Evolutionary conservation across 2,797 vertebrate genomes (phyloP), one percentile per base, ranked within the genome.

Genomic region (Linurgus olivaceus): DNA sequence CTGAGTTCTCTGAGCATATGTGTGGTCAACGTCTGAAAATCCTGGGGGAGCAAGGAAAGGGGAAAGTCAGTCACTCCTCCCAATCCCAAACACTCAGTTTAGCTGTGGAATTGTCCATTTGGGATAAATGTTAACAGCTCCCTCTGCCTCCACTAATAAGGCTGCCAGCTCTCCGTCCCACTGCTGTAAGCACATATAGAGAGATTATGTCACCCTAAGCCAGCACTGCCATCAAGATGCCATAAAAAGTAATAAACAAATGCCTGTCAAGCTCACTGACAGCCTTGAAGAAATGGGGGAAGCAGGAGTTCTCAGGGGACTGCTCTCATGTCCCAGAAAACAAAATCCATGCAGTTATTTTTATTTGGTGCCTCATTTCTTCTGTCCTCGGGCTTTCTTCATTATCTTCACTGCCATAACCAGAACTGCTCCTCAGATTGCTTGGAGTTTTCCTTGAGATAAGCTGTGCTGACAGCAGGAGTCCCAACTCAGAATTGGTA

Each of bases 11-110:
- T 99, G 99, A 92, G 99, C 99, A 8, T 99, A 99, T 1, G 99
- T 99, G 98, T 99, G 99, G 97, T 99, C 99, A 50, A 99, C 99
- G 3, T 99, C 99, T 1, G 99, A 99, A 98, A 99, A 99, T 52
- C 99, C 99, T 99, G 97, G 42, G 75, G 62, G 59, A 95, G 54
- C 88, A 80, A 96, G 23, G 82, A 47, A 88, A 93, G 26, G 38
- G 44, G 47, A 92, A 85, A 77, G 13, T 17, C 45, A 71, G 70
- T 84, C 17, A 82, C n/a, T 6, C 12, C 14, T 89, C 15, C 2
- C 40, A 54, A 33, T 54, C 58, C 51, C 14, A 58, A 81, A 68
- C 0, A 9, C 10, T 37, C 55, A 0, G 11, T 57, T 71, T 6
- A 42, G 33, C 11, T 50, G 45, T 13, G 31, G 57, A 54, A 67